phyloP scores from a whole-genome alignment of 2,113 vertebrate species.

The Quiscalus mexicanus region DNA sequence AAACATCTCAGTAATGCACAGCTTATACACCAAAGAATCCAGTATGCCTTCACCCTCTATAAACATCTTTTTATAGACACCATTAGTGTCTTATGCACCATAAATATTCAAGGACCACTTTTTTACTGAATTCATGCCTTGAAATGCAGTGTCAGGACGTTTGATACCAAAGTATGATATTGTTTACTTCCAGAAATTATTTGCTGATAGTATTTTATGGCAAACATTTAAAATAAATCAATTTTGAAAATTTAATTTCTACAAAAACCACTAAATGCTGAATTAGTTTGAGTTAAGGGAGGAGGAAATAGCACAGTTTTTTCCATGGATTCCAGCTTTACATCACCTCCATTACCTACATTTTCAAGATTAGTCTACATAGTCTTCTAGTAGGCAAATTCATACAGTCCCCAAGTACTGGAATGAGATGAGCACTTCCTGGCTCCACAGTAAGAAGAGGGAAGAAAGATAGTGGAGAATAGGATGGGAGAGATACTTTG shows the following conservation, averaged over 20 bases:
- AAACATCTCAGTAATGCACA: not conserved
- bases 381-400: not conserved
- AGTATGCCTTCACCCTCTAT: not conserved
- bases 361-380: not conserved
- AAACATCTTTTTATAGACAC: not conserved
- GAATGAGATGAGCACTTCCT: not conserved
- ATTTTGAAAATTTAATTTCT: not conserved
- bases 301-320: not conserved
- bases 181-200: not conserved
- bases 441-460: not conserved
- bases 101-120: not conserved
- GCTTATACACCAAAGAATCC: not conserved
- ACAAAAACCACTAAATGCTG: not conserved
- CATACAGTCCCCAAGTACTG: not conserved
- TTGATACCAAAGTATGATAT: not conserved
- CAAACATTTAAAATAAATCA: not conserved
- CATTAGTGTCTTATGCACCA: not conserved
- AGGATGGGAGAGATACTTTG: not conserved
- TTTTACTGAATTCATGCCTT: not conserved
- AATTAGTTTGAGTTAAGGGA: not conserved
- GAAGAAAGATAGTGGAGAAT: not conserved
- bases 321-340: not conserved
- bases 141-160: not conserved
- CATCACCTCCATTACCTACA: not conserved
- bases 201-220: not conserved